These are phyloP conservation scores for Ciconia nigra DNA, from an alignment of 2,797 vertebrate species.

Conservation along the genomic window DNA sequence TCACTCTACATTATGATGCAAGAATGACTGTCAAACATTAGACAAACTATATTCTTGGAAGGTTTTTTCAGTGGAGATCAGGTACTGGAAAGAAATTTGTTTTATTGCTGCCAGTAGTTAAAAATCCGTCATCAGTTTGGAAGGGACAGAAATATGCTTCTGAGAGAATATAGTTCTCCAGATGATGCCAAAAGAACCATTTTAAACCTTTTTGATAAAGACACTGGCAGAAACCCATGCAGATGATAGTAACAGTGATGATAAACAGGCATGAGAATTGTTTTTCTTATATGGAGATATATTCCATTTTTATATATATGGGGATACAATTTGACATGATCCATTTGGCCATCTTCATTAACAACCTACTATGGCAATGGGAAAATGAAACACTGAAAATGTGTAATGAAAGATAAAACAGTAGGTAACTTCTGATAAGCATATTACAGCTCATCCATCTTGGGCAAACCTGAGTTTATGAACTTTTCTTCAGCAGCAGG, in stretches of 20 bases:
- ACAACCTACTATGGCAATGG: background rate
- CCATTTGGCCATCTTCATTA: constrained; percentile 35
- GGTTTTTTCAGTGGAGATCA: background rate
- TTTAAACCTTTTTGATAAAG: background rate
- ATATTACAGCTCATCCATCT: constrained; percentile 5
- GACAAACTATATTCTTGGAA: background rate
- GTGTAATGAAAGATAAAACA: constrained; percentile 21
- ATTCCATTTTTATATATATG: background rate
- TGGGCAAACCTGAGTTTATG: constrained; percentile 1
- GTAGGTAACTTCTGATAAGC: constrained; percentile 40
- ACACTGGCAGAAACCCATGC: background rate
- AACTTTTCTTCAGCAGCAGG: constrained; percentile 6
- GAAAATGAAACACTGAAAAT: constrained; percentile 14
- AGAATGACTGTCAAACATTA: background rate
- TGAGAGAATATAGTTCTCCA: background rate
- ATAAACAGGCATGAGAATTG: background rate
- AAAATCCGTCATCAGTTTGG: constrained; percentile 1
- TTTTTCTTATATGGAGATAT: background rate
- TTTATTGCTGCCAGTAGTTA: constrained; percentile 1
- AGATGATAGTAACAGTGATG: background rate
- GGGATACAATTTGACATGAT: background rate
- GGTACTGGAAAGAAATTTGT: background rate
- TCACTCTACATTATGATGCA: background rate
- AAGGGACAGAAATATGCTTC: background rate
- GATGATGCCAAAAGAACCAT: background rate